Percentiles rank a stretch among this genome's conserved stretches.
phyloP scores from a whole-genome alignment of 2,113 vertebrate genomes.

The Rhinolophus ferrumequinum region DNA sequence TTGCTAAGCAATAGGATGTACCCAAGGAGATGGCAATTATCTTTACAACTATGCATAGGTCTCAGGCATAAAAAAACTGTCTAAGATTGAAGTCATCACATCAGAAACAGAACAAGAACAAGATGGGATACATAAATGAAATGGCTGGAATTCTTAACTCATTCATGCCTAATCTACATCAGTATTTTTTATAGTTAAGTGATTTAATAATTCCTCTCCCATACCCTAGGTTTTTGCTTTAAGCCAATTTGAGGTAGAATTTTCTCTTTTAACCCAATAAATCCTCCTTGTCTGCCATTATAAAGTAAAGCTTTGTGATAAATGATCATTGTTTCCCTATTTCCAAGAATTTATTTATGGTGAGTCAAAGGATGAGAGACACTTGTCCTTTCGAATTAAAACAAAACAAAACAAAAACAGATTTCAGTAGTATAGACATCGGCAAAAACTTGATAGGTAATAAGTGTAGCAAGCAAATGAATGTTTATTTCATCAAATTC shows the following conservation, averaged over 20 bases:
- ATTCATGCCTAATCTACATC: not conserved
- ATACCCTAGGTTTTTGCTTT: not conserved
- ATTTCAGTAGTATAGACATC: not conserved
- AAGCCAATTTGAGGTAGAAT: not conserved
- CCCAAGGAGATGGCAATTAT: not conserved
- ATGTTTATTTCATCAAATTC: conserved; percentile 44
- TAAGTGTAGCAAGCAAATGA: not conserved
- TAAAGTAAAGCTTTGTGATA: not conserved
- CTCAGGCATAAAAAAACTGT: not conserved
- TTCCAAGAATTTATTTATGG: not conserved
- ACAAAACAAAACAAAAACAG: not conserved
- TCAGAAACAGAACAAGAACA: not conserved
- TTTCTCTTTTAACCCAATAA: not conserved
- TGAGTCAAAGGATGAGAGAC: not conserved
- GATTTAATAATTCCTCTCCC: not conserved
- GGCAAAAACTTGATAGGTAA: not conserved
- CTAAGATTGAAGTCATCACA: not conserved
- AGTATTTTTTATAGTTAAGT: not conserved
- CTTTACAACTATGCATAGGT: not conserved
- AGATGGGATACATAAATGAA: not conserved
- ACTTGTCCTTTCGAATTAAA: not conserved
- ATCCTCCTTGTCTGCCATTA: not conserved
- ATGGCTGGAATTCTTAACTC: not conserved
- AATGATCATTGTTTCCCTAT: not conserved
- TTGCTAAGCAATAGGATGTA: not conserved